Evolutionary conservation across 1,140 invertebrate genomes (phyloP).

Genomic region (Halictus rubicundus): DNA sequence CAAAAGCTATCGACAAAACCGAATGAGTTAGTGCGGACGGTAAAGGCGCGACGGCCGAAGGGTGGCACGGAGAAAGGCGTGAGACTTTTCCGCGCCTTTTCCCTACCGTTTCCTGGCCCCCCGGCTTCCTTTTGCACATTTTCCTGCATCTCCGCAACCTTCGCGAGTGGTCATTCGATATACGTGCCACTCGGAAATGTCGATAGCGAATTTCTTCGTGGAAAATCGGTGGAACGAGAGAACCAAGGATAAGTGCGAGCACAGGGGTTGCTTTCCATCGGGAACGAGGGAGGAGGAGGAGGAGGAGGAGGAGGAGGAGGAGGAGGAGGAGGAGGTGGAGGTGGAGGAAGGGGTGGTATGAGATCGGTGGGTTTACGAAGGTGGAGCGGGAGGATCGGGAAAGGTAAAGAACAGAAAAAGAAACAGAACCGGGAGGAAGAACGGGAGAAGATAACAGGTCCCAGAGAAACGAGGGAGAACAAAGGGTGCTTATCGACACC

Average conservation of each 20-base stretch:
- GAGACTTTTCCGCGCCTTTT: not conserved
- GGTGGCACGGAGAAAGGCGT: not conserved
- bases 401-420: conserved; percentile 7
- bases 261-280: conserved; percentile 11
- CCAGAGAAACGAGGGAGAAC: conserved; percentile 49
- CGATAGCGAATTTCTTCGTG: conserved; percentile 67
- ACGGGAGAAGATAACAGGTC: conserved; percentile 42
- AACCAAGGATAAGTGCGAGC: conserved; percentile 9
- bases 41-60: not conserved
- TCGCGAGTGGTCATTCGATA: conserved; percentile 39
- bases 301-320: not conserved
- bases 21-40: conserved; percentile 14
- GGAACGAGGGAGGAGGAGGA: not conserved
- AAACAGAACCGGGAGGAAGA: conserved; percentile 27
- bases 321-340: not conserved
- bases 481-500: conserved; percentile 71
- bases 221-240: conserved; percentile 48
- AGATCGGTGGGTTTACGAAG: no score
- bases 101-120: not conserved
- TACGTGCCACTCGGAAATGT: conserved; percentile 61
- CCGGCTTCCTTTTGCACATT: conserved; percentile 11
- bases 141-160: conserved; percentile 17
- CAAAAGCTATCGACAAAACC: conserved; percentile 34
- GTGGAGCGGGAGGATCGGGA: no score
- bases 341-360: not conserved